Evolutionary conservation across 2,888 invertebrate genomes (phyloP), one percentile per base, ranked within the genome.

Genomic region (Tridacna gigas): DNA sequence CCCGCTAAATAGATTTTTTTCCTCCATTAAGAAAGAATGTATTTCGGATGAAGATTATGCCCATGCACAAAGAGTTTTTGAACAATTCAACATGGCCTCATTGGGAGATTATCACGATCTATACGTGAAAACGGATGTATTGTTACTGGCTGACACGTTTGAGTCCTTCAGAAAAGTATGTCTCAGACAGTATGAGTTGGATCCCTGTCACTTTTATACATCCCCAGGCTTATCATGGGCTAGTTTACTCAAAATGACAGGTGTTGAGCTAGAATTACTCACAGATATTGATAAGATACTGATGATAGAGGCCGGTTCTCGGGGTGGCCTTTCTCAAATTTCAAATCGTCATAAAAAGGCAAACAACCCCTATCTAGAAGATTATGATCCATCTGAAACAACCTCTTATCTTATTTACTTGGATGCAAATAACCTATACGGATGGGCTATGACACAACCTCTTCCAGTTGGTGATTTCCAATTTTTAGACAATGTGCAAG

Each of bases 251-350:
- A 81, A 81, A 66, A 77, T 77, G 81, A 81, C 81, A 22, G 74
- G 47, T 13, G 71, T 77, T 51, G 22, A 71, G 22, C 28, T 81
- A 12, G 81, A 81, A 60, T 25, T 81, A 22, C 15, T 81, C 12
- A 77, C 77, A 51, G 86, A 81, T 25, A 74, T 81, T 45, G 77
- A 81, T 74, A 25, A 65, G 45, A 28, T 81, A 25, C 45, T 77
- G 11, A 77, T 81, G 73, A 63, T 81, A 25, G 74, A 79, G 37
- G 51, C 73, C 20, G 77, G 81, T 18, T 77, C 73, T 65, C 63
- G 81, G 7, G 81, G 81, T 22, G 86, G 86, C 11, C 51, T 85
- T n/a, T 76, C 78, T 22, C 77, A 80, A 77, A 80, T 86, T 12
- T 77, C 77, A 20, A 79, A 83, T 48, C 77, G 78, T 51, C 77